phyloP scores from a whole-genome alignment of 2,888 invertebrate genomes.

The Blastobasis adustella region DNA sequence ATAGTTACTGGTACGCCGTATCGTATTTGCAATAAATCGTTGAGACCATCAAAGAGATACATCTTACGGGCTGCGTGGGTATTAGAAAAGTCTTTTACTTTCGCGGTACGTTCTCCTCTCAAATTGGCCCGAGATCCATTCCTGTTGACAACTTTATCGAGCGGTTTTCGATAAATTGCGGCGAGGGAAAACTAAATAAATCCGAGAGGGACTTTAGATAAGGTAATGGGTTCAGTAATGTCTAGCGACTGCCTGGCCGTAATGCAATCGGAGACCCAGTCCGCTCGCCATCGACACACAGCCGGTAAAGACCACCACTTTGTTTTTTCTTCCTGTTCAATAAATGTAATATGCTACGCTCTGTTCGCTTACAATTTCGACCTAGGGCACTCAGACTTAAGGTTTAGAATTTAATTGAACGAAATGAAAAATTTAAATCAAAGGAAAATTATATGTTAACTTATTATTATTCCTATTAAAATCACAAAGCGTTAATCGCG shows the following conservation, averaged over 20 bases:
- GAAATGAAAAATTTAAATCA: no score
- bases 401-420: no score
- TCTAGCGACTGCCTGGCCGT: slow-evolving; percentile 62
- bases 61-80: background rate
- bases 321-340: slow-evolving; percentile 10
- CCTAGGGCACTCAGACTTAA: no score
- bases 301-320: slow-evolving; percentile 22
- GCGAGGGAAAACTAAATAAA: slow-evolving; percentile 74
- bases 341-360: no score
- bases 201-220: slow-evolving; percentile 74
- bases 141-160: slow-evolving; percentile 75
- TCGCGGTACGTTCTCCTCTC: slow-evolving; percentile 52
- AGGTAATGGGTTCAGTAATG: slow-evolving; percentile 73
- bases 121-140: slow-evolving; percentile 72
- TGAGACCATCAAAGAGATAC: background rate
- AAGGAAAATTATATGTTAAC: no score
- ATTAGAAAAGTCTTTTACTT: slow-evolving; percentile 52
- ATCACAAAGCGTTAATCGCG: no score
- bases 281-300: slow-evolving; percentile 38
- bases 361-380: no score
- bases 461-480: no score
- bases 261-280: slow-evolving; percentile 66
- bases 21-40: background rate
- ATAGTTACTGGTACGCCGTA: background rate
- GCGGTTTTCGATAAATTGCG: slow-evolving; percentile 74